A percentile compares a stretch with the other conserved stretches of the same genome.
Conservation (phyloP, 2,888 invertebrate genomes). For the Drosophila leonis region DNA sequence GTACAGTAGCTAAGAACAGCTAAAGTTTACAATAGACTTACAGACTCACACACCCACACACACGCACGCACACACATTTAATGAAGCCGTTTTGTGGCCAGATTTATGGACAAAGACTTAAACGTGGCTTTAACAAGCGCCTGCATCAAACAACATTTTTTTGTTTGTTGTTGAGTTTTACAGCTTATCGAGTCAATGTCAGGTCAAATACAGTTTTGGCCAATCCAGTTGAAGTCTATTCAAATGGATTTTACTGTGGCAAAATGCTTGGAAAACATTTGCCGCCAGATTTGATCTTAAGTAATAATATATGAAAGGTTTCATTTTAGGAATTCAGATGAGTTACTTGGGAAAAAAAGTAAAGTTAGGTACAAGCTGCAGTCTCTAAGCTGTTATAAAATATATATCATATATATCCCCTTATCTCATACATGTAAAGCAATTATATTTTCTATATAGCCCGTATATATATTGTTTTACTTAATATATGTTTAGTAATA, state of each 20-base stretch:
- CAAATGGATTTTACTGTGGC: background rate
- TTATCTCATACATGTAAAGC: no score
- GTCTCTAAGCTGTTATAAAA: no score
- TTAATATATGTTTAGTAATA: background rate
- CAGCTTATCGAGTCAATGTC: background rate
- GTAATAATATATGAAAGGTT: background rate
- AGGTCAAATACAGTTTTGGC: background rate
- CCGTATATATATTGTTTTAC: no score
- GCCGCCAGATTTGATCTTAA: background rate
- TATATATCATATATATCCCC: no score
- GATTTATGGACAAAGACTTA: constrained; percentile 54
- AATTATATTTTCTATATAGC: no score
- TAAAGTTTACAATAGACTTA: constrained; percentile 36
- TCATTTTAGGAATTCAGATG: background rate
- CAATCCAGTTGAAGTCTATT: background rate
- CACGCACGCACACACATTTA: constrained; percentile 36
- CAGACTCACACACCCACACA: constrained; percentile 10
- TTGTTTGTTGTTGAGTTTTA: background rate
- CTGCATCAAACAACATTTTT: constrained; percentile 4
- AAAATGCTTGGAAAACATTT: background rate
- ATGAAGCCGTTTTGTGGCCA: constrained; percentile 58
- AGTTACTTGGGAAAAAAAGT: background rate
- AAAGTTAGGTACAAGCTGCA: no score
- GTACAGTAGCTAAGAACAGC: constrained; percentile 29
- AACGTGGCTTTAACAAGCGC: constrained; percentile 35